A percentile compares a stretch with the other conserved stretches of the same genome.
Evolutionary conservation across 2,888 invertebrate genomes (phyloP).

Genomic region (Amphimallon solstitiale): DNA sequence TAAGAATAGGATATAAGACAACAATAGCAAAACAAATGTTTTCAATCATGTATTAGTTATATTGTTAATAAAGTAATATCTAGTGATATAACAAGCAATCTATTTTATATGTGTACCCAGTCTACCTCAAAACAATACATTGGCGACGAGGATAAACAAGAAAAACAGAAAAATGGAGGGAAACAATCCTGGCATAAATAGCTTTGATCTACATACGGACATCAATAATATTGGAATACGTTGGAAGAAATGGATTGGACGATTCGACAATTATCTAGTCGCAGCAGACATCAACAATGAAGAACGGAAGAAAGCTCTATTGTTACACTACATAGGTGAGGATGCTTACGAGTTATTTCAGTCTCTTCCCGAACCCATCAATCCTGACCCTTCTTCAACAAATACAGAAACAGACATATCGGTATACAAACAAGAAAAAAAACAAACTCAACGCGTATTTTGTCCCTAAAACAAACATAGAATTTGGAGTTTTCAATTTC

Average conservation of each 20-base stretch:
- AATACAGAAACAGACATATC: neutral
- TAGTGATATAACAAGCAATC: too few species aligned
- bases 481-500: slow-evolving; percentile 20
- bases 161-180: too few species aligned
- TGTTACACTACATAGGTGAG: slow-evolving; percentile 23
- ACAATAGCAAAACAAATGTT: too few species aligned
- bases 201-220: too few species aligned
- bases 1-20: too few species aligned
- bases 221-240: slow-evolving; percentile 14
- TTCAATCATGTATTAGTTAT: too few species aligned
- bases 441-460: slow-evolving; percentile 1
- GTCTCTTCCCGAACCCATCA: neutral
- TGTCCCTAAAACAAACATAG: slow-evolving; percentile 6
- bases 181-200: too few species aligned
- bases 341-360: neutral
- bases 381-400: slow-evolving; percentile 1
- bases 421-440: too few species aligned
- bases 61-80: too few species aligned
- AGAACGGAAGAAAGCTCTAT: slow-evolving; percentile 10
- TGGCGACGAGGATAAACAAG: too few species aligned
- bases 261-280: slow-evolving; percentile 25
- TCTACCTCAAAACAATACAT: too few species aligned
- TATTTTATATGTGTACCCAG: too few species aligned
- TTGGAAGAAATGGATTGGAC: slow-evolving; percentile 29
- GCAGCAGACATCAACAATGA: slow-evolving; percentile 15